A percentile compares a stretch with the other conserved stretches of the same genome.
phyloP scores from a whole-genome alignment of 1,140 invertebrate species.

The Ceratitis capitata region DNA sequence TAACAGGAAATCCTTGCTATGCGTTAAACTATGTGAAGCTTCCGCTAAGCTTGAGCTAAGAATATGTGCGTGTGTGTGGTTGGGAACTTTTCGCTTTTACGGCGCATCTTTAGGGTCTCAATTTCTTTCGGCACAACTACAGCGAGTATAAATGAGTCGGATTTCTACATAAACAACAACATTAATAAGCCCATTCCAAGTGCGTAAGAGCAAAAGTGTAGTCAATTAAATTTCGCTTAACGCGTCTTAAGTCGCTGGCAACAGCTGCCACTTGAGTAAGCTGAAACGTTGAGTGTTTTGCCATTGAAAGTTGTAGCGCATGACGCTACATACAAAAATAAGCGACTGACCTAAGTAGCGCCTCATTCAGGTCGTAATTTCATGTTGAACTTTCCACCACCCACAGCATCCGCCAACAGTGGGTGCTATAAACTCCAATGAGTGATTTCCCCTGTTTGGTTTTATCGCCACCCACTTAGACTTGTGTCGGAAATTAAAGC shows the following conservation, averaged over 20 bases:
- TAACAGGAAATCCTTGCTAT: neutral
- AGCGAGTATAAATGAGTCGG: too few relatives aligned
- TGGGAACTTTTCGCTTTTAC: neutral
- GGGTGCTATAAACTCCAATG: too few relatives aligned
- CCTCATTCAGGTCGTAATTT: neutral
- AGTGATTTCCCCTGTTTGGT: too few relatives aligned
- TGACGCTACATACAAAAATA: neutral
- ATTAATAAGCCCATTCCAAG: neutral
- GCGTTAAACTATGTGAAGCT: neutral
- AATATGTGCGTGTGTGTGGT: neutral
- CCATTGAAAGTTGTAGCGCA: neutral
- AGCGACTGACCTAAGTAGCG: neutral
- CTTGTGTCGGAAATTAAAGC: too few relatives aligned
- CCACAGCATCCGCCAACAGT: neutral
- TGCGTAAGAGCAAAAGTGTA: neutral
- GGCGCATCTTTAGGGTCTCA: neutral
- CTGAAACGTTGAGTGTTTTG: neutral
- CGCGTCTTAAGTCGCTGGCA: constrained; percentile 13
- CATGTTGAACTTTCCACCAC: neutral
- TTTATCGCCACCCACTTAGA: too few relatives aligned
- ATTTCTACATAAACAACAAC: neutral
- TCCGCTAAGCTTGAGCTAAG: neutral
- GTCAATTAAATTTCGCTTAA: constrained; percentile 29
- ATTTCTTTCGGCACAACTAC: neutral
- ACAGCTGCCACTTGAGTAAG: neutral